phyloP scores from a whole-genome alignment of 2,113 vertebrate species.

The Pseudopipra pipra region DNA sequence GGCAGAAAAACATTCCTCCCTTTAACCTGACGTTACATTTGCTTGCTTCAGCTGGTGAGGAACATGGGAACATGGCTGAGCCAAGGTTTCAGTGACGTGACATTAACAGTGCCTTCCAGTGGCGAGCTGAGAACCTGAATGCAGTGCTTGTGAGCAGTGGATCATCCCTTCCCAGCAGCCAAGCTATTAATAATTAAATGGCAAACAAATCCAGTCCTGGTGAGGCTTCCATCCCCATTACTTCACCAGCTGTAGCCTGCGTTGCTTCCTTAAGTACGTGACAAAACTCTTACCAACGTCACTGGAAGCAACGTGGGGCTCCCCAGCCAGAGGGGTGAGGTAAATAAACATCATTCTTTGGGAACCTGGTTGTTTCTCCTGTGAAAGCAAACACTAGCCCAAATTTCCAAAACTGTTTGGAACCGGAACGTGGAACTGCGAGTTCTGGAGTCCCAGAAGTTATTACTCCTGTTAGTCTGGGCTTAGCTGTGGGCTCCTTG shows the following conservation, averaged over 20 bases:
- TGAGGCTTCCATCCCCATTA: background rate
- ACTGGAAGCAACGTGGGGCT: background rate
- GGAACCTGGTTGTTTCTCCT: background rate
- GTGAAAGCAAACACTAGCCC: background rate
- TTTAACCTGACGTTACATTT: background rate
- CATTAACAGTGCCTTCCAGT: background rate
- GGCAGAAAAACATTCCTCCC: background rate
- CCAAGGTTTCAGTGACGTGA: background rate
- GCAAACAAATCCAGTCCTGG: background rate
- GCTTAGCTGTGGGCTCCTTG: background rate
- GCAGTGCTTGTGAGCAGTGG: background rate
- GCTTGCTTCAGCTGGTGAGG: background rate
- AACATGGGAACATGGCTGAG: background rate
- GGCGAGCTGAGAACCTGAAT: background rate
- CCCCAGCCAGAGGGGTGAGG: background rate
- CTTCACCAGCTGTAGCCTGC: background rate
- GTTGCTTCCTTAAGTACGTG: background rate
- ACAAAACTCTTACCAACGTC: background rate
- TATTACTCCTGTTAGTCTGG: background rate
- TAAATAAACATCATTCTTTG: background rate
- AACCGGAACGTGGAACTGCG: background rate
- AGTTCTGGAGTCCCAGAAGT: background rate
- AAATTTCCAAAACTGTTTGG: background rate
- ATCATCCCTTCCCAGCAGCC: background rate
- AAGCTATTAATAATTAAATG: background rate